Percentiles rank a stretch among this genome's conserved stretches.
Conservation (phyloP, 2,888 invertebrate species). For the Tryphoninae sp. region DNA sequence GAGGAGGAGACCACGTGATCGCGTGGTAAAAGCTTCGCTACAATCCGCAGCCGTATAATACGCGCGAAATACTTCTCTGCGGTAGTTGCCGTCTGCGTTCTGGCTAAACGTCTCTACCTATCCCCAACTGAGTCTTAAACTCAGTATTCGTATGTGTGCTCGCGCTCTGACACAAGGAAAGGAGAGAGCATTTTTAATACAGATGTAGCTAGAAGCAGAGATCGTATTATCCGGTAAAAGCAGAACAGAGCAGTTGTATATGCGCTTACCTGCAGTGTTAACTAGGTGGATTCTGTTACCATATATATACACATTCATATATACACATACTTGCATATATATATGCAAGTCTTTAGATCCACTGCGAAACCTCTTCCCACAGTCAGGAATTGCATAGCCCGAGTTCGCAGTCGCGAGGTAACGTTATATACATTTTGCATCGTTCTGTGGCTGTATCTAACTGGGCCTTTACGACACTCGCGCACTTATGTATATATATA, state of each 20-base stretch:
- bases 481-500: constrained; percentile 3
- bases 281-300: constrained; percentile 48
- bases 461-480: constrained; percentile 40
- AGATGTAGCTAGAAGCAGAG: constrained; percentile 33
- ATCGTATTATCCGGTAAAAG: constrained; percentile 49
- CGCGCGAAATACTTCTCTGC: constrained; percentile 6
- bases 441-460: constrained; percentile 36
- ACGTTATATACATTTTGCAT: constrained; percentile 39
- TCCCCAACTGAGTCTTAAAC: constrained; percentile 37
- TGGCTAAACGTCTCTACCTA: constrained; percentile 21
- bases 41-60: constrained; percentile 37
- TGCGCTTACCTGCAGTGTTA: constrained; percentile 48
- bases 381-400: constrained; percentile 29
- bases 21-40: constrained; percentile 40
- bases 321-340: background rate
- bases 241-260: constrained; percentile 45
- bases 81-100: constrained; percentile 10
- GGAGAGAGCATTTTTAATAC: constrained; percentile 51
- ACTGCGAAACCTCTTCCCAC: constrained; percentile 32
- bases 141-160: background rate
- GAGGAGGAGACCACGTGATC: constrained; percentile 43
- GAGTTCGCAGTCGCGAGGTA: constrained; percentile 13
- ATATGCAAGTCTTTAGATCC: background rate
- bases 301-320: background rate
- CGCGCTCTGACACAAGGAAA: background rate